These are phyloP conservation scores for Noctua janthe DNA, from an alignment of 2,888 invertebrate genomes.

Conservation along the genomic window DNA sequence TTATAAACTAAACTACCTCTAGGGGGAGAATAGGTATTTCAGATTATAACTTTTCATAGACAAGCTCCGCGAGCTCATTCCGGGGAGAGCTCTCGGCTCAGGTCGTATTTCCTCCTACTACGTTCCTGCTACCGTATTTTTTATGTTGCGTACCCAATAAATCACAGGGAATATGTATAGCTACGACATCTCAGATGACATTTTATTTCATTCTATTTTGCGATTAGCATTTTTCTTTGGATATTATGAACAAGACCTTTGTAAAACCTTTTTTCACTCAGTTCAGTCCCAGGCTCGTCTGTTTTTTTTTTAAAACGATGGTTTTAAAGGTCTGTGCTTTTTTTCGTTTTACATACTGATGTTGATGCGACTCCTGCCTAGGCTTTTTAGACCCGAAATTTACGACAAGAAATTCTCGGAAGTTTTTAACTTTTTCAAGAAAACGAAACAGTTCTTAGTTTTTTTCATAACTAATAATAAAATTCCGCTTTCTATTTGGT, in stretches of 20 bases:
- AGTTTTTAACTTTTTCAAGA: background rate
- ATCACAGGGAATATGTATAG: conserved; percentile 47
- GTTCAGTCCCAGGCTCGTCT: background rate
- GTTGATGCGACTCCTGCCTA: background rate
- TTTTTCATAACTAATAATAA: background rate
- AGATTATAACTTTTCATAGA: conserved; percentile 70
- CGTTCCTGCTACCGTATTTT: conserved; percentile 46
- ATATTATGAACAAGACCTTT: conserved; percentile 1
- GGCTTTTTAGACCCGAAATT: background rate
- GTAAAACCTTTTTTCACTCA: background rate
- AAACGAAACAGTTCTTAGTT: background rate
- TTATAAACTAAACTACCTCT: conserved; percentile 69
- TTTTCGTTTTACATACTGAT: background rate
- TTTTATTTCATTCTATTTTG: conserved; percentile 48
- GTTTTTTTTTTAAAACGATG: background rate
- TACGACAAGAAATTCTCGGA: background rate
- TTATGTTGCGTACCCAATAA: conserved; percentile 55
- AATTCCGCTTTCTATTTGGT: background rate
- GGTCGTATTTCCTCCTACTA: conserved; percentile 31
- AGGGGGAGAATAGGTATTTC: conserved; percentile 61
- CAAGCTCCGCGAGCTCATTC: conserved; percentile 60
- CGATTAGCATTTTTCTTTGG: conserved; percentile 20
- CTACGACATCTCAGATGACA: conserved; percentile 39
- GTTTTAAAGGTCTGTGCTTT: background rate
- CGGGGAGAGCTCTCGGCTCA: conserved; percentile 39